Conservation (phyloP, 1,140 invertebrate genomes). For the Dinothrombium tinctorium region DNA sequence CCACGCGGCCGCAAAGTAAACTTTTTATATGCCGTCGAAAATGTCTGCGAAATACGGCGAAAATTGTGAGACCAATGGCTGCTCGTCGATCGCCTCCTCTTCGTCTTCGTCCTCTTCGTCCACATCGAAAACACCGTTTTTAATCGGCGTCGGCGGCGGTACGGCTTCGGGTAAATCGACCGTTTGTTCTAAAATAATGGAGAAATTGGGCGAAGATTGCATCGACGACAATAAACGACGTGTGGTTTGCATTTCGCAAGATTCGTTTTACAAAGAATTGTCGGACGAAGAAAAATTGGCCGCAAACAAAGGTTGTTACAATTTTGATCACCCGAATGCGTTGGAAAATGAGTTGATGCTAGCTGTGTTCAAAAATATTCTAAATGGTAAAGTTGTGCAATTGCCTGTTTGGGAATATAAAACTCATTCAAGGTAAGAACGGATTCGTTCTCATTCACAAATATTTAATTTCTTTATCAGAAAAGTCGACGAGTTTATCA, state of each 20-base stretch:
- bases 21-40: too few species aligned
- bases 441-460: constrained; percentile 4
- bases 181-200: constrained; percentile 47
- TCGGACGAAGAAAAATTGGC: constrained; percentile 48
- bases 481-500: constrained; percentile 37
- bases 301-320: constrained; percentile 73
- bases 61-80: too few species aligned
- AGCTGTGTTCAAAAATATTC: constrained; percentile 48
- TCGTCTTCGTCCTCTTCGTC: too few species aligned
- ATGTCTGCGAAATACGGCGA: too few species aligned
- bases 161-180: constrained; percentile 75
- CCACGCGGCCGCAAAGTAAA: too few species aligned
- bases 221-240: constrained; percentile 65
- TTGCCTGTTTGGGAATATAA: constrained; percentile 77
- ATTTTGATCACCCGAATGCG: constrained; percentile 93
- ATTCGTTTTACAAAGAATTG: constrained; percentile 79
- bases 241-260: constrained; percentile 81
- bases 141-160: constrained; percentile 91
- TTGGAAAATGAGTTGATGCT: constrained; percentile 65
- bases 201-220: constrained; percentile 60
- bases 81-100: too few species aligned
- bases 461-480: constrained; percentile 25
- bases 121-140: too few species aligned
- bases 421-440: constrained; percentile 45
- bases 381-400: constrained; percentile 54